Conservation (phyloP, 1,140 invertebrate genomes). For the Aleiodes sp. region DNA sequence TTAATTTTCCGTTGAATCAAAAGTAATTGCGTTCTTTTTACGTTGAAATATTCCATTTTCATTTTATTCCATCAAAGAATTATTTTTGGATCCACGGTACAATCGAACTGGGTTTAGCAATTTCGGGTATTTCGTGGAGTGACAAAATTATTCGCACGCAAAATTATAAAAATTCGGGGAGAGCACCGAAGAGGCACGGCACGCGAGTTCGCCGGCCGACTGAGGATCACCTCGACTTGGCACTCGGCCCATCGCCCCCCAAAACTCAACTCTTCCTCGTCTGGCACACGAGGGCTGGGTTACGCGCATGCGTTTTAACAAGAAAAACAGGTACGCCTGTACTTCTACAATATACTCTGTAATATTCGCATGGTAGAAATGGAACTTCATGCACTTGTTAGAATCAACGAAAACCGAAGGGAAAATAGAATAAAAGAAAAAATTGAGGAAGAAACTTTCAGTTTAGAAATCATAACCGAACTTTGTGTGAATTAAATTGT, state of each 20-base stretch:
- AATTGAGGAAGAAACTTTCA: too few relatives aligned
- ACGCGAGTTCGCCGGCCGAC: constrained; percentile 66
- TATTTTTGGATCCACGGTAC: too few relatives aligned
- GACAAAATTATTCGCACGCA: too few relatives aligned
- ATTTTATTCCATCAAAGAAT: too few relatives aligned
- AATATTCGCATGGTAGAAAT: not conserved
- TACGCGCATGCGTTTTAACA: constrained; percentile 1
- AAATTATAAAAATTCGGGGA: too few relatives aligned
- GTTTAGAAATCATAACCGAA: too few relatives aligned
- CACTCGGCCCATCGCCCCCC: constrained; percentile 42
- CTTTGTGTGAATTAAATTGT: too few relatives aligned
- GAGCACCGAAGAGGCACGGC: constrained; percentile 58
- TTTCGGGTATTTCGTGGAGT: not conserved
- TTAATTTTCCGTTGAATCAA: too few relatives aligned
- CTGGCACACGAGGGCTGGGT: constrained; percentile 39
- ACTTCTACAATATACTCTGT: not conserved
- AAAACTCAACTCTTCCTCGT: constrained; percentile 53
- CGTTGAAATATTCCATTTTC: too few relatives aligned
- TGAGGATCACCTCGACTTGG: constrained; percentile 52
- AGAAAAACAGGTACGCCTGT: not conserved
- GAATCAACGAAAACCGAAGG: too few relatives aligned
- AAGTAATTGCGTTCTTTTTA: too few relatives aligned
- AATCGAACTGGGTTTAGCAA: not conserved
- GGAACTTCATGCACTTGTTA: not conserved
- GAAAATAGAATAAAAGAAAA: too few relatives aligned